Percentiles rank a stretch among this genome's conserved stretches.
Conservation (phyloP, 1,140 invertebrate genomes). For the Streblospio benedicti region DNA sequence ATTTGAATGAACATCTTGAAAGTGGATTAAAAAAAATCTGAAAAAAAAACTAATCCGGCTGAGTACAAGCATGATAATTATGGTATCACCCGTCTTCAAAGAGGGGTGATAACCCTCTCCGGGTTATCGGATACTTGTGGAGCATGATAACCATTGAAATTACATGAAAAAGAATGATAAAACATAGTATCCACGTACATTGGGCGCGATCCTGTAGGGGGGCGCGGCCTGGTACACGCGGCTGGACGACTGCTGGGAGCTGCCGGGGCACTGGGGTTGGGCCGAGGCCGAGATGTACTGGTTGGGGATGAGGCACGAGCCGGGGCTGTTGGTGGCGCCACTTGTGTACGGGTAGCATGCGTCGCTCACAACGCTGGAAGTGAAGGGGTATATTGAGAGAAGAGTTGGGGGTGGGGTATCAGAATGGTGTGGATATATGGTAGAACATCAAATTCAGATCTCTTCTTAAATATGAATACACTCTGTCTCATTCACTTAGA, state of each 20-base stretch:
- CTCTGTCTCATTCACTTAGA: no score
- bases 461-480: not conserved
- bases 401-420: not conserved
- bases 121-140: no score
- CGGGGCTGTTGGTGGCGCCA: slow-evolving; percentile 33
- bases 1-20: no score
- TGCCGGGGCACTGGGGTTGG: slow-evolving; percentile 1
- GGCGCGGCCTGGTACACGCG: slow-evolving; percentile 67
- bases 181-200: slow-evolving; percentile 25
- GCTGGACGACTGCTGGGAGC: not conserved
- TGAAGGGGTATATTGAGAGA: not conserved
- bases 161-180: no score
- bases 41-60: no score
- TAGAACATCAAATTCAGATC: not conserved
- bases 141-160: no score
- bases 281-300: not conserved
- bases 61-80: no score
- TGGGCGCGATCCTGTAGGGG: slow-evolving; percentile 62
- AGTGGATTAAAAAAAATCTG: no score
- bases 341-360: slow-evolving; percentile 71
- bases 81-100: no score
- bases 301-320: slow-evolving; percentile 21
- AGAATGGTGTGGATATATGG: not conserved
- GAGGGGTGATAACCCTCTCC: no score
- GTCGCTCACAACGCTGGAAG: slow-evolving; percentile 64